Evolutionary conservation across 2,797 vertebrate genomes (phyloP), one percentile per base, ranked within the genome.

Genomic region (Pseudochaenichthys georgianus): DNA sequence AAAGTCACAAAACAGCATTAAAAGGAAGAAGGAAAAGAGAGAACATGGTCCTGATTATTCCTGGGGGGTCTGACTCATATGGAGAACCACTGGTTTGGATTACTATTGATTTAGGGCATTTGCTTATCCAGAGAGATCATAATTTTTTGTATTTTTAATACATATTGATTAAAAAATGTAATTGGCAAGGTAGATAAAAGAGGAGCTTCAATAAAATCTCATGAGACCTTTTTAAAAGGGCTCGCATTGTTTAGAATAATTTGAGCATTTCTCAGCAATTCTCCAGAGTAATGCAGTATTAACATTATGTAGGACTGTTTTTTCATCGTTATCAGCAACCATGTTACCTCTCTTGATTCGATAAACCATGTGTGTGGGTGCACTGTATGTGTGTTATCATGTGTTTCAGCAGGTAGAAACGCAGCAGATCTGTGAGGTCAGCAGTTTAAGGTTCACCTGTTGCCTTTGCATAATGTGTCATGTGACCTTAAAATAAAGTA

Each of bases 401-500:
- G 34, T 47, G 34, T 43, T 51, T 64, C 16, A 60, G 31, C 43
- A 60, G 19, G 4, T 12, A 21, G 38, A 66, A 77, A 47, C 5
- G 28, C 61, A 77, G 34, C 53, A 45, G 43, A 12, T 41, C 53
- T 53, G 16, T 69, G 23, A 77, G 55, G 58, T 59, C 52, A 78
- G 83, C 61, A 75, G 70, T 62, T 76, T 65, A 47, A 75, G 53
- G 62, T 70, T 77, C 50, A 57, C 17, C 78, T 70, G 78, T 70
- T 84, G 70, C 75, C 79, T 83, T 78, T 80, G 69, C 85, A 84
- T 87, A 83, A 85, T 67, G 64, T 75, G 70, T 79, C 57, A 12
- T 43, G 66, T 88, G 89, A 89, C 82, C 86, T 88, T 78, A 86
- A 78, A 81, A 78, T 61, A 63, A 70, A 70, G 15, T 77, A 64